Conservation (phyloP, 2,797 vertebrate genomes). For the Remorina albescens region DNA sequence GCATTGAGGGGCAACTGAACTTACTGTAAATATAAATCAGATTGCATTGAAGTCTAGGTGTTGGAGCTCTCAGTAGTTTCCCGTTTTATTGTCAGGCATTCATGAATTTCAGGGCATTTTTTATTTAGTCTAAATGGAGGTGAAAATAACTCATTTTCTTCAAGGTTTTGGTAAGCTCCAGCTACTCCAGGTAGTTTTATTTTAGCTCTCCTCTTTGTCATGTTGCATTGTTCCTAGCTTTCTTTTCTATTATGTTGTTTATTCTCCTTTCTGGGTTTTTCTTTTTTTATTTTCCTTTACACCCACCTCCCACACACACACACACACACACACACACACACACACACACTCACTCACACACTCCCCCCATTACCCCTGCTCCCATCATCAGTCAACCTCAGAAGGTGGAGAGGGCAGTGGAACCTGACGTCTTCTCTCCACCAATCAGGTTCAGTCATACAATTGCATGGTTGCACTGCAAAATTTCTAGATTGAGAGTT, state of each 20-base stretch:
- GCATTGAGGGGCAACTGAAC: too few relatives aligned
- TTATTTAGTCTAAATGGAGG: not conserved
- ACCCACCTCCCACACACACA: too few relatives aligned
- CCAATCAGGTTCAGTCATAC: slow-evolving; percentile 78
- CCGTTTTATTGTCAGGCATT: not conserved
- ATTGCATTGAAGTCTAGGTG: too few relatives aligned
- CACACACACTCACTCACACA: too few relatives aligned
- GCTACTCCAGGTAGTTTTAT: not conserved
- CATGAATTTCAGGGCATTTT: too few relatives aligned
- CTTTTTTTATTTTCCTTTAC: not conserved
- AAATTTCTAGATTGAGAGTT: not conserved
- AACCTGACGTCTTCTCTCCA: slow-evolving; percentile 85
- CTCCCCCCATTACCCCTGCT: slow-evolving; percentile 15
- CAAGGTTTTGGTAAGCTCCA: not conserved
- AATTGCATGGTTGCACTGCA: slow-evolving; percentile 69
- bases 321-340: too few relatives aligned
- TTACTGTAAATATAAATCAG: too few relatives aligned
- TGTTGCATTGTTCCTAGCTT: not conserved
- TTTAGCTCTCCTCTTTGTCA: not conserved
- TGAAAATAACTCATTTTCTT: not conserved
- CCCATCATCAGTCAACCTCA: slow-evolving; percentile 74
- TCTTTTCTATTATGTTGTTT: not conserved
- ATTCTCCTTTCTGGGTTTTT: not conserved
- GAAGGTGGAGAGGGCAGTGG: slow-evolving; percentile 78
- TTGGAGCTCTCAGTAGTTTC: too few relatives aligned